These are phyloP conservation scores for Sinocyclocheilus rhinocerous DNA, from an alignment of 2,113 vertebrate genomes.

Conservation along the genomic window DNA sequence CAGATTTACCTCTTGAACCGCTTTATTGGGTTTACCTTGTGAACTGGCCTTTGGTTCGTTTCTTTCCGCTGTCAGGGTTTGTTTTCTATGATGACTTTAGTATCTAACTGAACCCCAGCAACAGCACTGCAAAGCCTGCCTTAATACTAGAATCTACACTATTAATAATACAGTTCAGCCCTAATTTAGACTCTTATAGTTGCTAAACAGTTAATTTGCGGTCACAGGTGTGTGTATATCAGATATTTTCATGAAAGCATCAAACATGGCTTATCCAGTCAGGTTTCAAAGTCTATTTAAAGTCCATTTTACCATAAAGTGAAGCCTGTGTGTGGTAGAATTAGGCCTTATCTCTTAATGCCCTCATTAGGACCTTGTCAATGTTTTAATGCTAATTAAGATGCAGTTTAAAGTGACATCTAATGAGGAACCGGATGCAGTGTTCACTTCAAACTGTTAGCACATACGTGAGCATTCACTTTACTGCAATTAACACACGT, in stretches of 20 bases:
- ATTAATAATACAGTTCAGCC: not conserved
- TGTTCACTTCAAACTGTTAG: constrained; percentile 63
- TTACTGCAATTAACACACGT: constrained; percentile 15
- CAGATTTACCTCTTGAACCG: constrained; percentile 10
- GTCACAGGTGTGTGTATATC: not conserved
- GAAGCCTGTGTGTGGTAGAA: constrained; percentile 38
- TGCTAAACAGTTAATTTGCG: not conserved
- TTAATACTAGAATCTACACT: too few relatives aligned
- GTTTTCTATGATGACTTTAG: not conserved
- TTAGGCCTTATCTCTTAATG: constrained; percentile 75
- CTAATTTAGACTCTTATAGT: not conserved
- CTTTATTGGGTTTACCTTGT: not conserved
- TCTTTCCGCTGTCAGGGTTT: not conserved
- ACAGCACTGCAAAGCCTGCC: not conserved
- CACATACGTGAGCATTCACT: not conserved
- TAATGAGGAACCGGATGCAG: constrained; percentile 57
- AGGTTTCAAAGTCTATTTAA: constrained; percentile 41
- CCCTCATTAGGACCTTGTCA: constrained; percentile 78
- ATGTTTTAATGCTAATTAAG: constrained; percentile 78
- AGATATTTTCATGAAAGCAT: not conserved
- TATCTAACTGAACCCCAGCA: not conserved
- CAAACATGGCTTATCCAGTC: constrained; percentile 24
- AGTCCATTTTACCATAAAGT: constrained; percentile 47
- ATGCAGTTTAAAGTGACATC: constrained; percentile 72
- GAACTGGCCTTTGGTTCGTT: not conserved